These are phyloP conservation scores for Otolemur crassicaudatus DNA, from an alignment of 2,797 vertebrate genomes.

Conservation along the genomic window DNA sequence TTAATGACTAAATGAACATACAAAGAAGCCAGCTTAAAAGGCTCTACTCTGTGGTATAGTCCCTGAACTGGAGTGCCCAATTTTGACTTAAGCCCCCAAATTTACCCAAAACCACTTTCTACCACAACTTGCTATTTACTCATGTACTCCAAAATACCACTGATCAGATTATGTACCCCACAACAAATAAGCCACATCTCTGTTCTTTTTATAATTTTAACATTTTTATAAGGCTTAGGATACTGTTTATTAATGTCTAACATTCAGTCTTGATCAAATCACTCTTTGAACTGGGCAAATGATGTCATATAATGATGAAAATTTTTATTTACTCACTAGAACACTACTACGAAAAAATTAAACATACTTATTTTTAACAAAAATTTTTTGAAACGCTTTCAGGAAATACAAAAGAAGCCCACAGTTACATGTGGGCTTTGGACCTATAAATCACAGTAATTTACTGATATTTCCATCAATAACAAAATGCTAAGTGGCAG, in stretches of 20 bases:
- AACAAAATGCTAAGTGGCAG: conserved; percentile 21
- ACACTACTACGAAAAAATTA: not conserved
- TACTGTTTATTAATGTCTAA: conserved; percentile 8
- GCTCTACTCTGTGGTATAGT: not conserved
- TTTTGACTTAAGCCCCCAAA: conserved; percentile 20
- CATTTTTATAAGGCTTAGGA: conserved; percentile 23
- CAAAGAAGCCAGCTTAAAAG: conserved; percentile 1
- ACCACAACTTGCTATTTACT: not conserved
- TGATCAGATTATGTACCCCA: not conserved
- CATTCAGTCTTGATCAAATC: conserved; percentile 43
- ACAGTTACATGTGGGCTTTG: not conserved
- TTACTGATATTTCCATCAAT: conserved; percentile 16
- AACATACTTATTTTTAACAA: conserved; percentile 22
- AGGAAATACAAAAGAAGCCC: not conserved
- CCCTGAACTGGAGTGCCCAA: not conserved
- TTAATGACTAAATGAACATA: not conserved
- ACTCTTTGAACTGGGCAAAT: conserved; percentile 25
- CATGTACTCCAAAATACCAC: not conserved
- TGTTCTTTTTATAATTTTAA: conserved; percentile 35
- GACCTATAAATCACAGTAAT: conserved; percentile 17
- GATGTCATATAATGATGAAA: not conserved
- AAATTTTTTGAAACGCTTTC: conserved; percentile 36
- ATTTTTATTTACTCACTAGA: conserved; percentile 9
- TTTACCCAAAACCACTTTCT: not conserved
- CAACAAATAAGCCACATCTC: conserved; percentile 5